phyloP scores from a whole-genome alignment of 2,113 vertebrate species.

The Psittacus erithacus region DNA sequence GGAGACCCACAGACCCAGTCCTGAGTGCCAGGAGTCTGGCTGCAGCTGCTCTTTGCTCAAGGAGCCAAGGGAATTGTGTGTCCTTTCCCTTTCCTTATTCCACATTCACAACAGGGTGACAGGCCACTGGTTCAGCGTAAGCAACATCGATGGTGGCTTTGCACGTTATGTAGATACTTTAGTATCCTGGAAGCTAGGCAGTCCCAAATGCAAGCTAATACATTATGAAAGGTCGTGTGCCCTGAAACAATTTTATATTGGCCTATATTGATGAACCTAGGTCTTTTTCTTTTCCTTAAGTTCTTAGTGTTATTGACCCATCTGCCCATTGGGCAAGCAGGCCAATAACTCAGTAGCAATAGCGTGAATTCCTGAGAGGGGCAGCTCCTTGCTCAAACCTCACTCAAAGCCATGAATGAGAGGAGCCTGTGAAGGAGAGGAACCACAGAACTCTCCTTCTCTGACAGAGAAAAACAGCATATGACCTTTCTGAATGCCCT shows the following conservation, averaged over 20 bases:
- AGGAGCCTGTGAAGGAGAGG: neutral
- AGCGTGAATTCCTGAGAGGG: neutral
- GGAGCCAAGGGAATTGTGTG: neutral
- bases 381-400: neutral
- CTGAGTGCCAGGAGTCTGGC: neutral
- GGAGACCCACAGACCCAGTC: neutral
- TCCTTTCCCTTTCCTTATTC: neutral
- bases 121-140: neutral
- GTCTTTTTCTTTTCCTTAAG: neutral
- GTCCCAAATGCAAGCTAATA: neutral
- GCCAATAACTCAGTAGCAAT: neutral
- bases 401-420: neutral
- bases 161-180: rapidly evolving
- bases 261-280: neutral
- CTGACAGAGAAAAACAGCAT: neutral
- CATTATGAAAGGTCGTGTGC: neutral
- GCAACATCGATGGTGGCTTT: rapidly evolving
- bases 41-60: neutral
- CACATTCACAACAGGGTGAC: neutral
- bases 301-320: neutral
- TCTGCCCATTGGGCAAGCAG: neutral
- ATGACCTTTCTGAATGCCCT: neutral
- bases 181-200: neutral
- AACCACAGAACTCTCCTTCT: neutral
- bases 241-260: neutral